A percentile compares a stretch with the other conserved stretches of the same genome.
Conservation (phyloP, 1,140 invertebrate genomes). For the Drosophila subobscura region DNA sequence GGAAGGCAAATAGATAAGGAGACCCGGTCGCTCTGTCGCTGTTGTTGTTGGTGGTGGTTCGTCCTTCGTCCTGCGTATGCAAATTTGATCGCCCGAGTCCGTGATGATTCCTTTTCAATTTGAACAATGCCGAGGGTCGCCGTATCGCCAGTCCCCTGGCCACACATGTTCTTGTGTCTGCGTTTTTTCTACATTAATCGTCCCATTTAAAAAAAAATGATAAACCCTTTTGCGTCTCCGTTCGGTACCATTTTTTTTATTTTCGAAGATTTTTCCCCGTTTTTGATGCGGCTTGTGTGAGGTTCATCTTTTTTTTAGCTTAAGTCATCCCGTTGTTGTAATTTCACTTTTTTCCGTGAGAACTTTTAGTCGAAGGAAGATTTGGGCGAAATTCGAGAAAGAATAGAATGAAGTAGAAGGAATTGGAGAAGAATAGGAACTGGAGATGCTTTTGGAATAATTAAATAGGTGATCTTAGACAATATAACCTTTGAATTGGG, state of each 20-base stretch:
- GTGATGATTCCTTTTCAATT: slow-evolving; percentile 76
- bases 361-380: slow-evolving; percentile 37
- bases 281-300: slow-evolving; percentile 49
- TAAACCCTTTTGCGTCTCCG: slow-evolving; percentile 63
- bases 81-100: slow-evolving; percentile 63
- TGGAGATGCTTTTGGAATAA: background rate
- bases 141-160: slow-evolving; percentile 60
- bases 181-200: slow-evolving; percentile 76
- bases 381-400: background rate
- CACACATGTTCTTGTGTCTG: slow-evolving; percentile 71
- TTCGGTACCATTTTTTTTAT: slow-evolving; percentile 59
- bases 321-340: slow-evolving; percentile 66
- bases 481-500: too few relatives aligned
- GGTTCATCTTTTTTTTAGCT: slow-evolving; percentile 36
- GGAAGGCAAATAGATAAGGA: slow-evolving; percentile 75
- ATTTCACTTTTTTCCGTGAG: slow-evolving; percentile 81
- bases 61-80: slow-evolving; percentile 69
- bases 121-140: slow-evolving; percentile 74
- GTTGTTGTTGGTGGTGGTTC: slow-evolving; percentile 50
- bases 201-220: slow-evolving; percentile 74
- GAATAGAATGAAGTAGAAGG: background rate
- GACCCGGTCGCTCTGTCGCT: slow-evolving; percentile 7
- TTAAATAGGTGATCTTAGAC: background rate
- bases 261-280: slow-evolving; percentile 72
- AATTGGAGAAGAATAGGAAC: slow-evolving; percentile 16